These are phyloP conservation scores for Polypedilum vanderplanki DNA, from an alignment of 1,140 invertebrate genomes.

Conservation along the genomic window DNA sequence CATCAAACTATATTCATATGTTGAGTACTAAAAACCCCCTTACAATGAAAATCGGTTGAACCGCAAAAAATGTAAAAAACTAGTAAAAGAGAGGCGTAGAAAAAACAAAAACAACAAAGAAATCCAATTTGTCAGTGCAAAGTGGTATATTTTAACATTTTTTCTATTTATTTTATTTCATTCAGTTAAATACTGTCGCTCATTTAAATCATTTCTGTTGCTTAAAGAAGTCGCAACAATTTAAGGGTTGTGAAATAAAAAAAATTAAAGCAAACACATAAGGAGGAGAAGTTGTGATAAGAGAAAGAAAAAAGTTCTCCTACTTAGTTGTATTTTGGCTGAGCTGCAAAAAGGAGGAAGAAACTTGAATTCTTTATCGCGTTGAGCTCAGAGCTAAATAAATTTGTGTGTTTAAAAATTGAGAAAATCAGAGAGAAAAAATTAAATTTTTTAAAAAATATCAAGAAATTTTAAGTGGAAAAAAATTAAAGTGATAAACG, in stretches of 20 bases:
- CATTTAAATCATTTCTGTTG: constrained; percentile 21
- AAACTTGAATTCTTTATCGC: background rate
- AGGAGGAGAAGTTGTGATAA: background rate
- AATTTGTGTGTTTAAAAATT: background rate
- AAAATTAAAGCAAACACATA: background rate
- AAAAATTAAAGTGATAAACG: too few relatives aligned
- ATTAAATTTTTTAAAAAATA: background rate
- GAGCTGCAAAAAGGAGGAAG: background rate
- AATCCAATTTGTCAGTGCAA: background rate
- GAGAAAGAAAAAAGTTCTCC: background rate
- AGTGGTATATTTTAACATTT: background rate
- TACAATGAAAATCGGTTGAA: background rate
- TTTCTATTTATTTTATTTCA: background rate
- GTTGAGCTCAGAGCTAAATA: constrained; percentile 3
- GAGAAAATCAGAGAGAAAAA: background rate
- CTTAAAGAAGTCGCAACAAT: background rate
- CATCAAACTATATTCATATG: background rate
- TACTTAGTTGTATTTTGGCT: background rate
- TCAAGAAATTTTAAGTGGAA: too few relatives aligned
- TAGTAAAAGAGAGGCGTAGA: background rate
- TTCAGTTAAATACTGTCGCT: background rate
- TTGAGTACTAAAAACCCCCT: background rate
- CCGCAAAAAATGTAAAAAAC: background rate
- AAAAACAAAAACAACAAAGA: constrained; percentile 7
- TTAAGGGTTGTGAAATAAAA: background rate